phyloP scores from a whole-genome alignment of 1,140 invertebrate genomes.

The Harpegnathos saltator region DNA sequence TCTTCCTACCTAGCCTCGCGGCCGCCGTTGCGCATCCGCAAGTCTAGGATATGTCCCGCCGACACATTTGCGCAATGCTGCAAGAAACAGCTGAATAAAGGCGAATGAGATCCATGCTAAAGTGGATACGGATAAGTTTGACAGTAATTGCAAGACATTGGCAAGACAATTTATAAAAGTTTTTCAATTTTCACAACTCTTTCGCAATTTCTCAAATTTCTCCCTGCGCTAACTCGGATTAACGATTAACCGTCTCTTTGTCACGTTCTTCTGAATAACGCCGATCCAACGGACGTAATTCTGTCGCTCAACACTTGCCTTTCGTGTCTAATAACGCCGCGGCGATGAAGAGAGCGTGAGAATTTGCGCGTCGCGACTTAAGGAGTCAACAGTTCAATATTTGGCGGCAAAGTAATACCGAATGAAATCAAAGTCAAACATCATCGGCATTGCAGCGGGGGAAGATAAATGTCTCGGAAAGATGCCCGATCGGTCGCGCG shows the following conservation, averaged over 20 bases:
- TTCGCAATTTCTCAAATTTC: no score
- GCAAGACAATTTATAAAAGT: no score
- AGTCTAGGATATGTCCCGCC: neutral
- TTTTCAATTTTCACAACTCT: no score
- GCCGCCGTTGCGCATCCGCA: neutral
- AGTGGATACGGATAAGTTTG: no score
- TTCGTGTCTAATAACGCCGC: neutral
- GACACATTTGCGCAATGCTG: neutral
- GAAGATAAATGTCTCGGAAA: constrained; percentile 19
- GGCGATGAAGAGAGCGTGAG: neutral
- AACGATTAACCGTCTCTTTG: no score
- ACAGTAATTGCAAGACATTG: no score
- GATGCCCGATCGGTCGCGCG: neutral
- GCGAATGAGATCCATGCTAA: neutral
- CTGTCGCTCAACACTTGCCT: neutral
- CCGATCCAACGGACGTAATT: neutral
- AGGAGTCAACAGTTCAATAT: constrained; percentile 36
- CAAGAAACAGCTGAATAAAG: neutral
- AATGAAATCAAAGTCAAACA: constrained; percentile 52
- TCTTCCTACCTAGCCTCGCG: neutral
- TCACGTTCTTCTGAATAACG: neutral
- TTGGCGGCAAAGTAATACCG: constrained; percentile 50
- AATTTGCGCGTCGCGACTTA: constrained; percentile 14
- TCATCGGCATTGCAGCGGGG: neutral
- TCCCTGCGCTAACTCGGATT: no score